Evolutionary conservation across 2,113 vertebrate species (phyloP).

Genomic region (Zapornia atra): DNA sequence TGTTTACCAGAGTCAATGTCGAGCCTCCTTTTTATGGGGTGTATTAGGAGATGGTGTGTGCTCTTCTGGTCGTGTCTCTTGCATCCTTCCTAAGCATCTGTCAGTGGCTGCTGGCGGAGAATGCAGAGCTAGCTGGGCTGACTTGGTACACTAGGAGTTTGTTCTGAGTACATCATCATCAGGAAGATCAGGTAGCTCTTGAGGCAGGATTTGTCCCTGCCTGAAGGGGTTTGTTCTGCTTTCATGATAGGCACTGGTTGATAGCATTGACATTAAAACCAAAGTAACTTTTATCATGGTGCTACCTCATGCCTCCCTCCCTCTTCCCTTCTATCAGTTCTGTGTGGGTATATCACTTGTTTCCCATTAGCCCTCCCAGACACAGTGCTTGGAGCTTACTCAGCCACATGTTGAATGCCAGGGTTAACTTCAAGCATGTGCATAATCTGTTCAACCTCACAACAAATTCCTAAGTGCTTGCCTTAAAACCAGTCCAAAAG

Average conservation of each 20-base stretch:
- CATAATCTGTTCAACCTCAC: background rate
- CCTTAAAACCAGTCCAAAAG: background rate
- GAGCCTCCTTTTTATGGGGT: background rate
- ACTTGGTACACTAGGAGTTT: background rate
- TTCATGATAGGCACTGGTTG: accelerated
- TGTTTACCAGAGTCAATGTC: background rate
- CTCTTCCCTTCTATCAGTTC: background rate
- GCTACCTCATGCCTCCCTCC: background rate
- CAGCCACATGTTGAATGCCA: background rate
- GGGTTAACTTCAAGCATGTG: background rate
- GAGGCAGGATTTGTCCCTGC: background rate
- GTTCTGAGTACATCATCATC: background rate
- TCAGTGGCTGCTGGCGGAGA: background rate
- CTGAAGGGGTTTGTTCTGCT: background rate
- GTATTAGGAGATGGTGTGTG: background rate
- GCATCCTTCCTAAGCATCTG: background rate
- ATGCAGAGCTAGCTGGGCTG: background rate
- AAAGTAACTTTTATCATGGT: background rate
- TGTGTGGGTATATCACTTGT: too few species aligned
- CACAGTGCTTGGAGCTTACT: background rate
- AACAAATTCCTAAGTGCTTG: background rate
- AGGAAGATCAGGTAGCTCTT: background rate
- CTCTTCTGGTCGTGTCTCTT: background rate
- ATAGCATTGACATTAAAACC: background rate
- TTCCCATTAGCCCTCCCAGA: background rate